Conservation (phyloP, 1,140 invertebrate species). For the Rhagoletis pomonella region DNA sequence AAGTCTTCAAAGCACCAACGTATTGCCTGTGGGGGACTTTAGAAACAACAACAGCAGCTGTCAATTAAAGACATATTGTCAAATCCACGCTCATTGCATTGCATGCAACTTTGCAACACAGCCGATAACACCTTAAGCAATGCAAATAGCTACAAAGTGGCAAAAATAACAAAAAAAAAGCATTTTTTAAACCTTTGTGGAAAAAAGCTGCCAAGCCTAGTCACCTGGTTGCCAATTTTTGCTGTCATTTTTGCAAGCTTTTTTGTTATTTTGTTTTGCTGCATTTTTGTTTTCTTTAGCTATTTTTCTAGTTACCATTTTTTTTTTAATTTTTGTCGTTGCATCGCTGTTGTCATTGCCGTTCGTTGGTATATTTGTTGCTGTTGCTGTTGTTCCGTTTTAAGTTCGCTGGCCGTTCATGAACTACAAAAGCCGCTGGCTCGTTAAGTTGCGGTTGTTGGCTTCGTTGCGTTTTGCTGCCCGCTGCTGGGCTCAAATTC, state of each 20-base stretch:
- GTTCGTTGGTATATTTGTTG: too few relatives aligned
- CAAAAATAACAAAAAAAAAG: too few relatives aligned
- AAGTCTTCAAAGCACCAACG: too few relatives aligned
- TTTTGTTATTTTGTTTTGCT: neutral
- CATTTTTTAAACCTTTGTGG: neutral
- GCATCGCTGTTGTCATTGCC: neutral
- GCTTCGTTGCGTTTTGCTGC: constrained; percentile 25
- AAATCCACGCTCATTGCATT: neutral
- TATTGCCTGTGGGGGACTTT: too few relatives aligned
- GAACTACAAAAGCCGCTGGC: constrained; percentile 57
- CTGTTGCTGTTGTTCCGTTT: constrained; percentile 29
- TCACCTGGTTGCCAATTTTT: constrained; percentile 14
- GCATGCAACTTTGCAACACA: neutral
- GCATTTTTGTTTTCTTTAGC: neutral
- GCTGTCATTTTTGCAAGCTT: neutral
- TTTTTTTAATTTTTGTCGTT: neutral
- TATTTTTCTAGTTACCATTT: neutral
- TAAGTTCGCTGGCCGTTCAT: constrained; percentile 59
- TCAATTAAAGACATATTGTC: constrained; percentile 1
- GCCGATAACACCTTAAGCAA: neutral
- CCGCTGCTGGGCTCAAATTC: constrained; percentile 43
- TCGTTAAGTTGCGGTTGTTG: constrained; percentile 52
- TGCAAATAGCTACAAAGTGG: neutral
- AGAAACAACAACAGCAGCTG: neutral
- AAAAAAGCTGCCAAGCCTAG: constrained; percentile 32